Conservation (phyloP, 2,113 vertebrate species). For the Stercorarius parasiticus region DNA sequence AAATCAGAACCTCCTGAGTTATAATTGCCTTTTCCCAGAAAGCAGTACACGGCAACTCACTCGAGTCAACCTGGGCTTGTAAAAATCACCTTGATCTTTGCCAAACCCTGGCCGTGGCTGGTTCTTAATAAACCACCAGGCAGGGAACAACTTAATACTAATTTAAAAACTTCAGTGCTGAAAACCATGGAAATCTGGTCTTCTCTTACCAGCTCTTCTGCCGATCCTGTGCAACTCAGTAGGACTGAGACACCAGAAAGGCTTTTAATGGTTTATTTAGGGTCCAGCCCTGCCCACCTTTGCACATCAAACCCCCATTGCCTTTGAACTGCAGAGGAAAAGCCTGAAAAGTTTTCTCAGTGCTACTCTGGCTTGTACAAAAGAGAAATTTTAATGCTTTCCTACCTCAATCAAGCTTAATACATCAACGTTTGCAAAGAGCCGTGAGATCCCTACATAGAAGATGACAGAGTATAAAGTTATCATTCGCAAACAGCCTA, state of each 20-base stretch:
- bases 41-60: background rate
- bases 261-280: background rate
- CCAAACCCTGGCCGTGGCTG: background rate
- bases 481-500: background rate
- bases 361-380: background rate
- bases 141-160: background rate
- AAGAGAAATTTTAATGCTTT: background rate
- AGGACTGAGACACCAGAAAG: background rate
- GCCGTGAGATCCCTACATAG: background rate
- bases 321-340: background rate
- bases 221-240: background rate
- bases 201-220: background rate
- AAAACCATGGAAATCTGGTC: background rate
- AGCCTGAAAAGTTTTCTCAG: background rate
- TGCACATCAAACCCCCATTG: background rate
- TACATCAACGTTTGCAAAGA: background rate
- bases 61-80: background rate
- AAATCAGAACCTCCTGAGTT: background rate
- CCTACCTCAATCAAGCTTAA: background rate
- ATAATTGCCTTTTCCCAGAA: constrained; percentile 4
- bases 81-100: background rate
- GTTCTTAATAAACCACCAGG: background rate
- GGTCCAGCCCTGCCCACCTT: background rate
- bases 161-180: background rate
- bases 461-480: background rate